phyloP scores from a whole-genome alignment of 1,140 invertebrate species.

The Triops cancriformis region DNA sequence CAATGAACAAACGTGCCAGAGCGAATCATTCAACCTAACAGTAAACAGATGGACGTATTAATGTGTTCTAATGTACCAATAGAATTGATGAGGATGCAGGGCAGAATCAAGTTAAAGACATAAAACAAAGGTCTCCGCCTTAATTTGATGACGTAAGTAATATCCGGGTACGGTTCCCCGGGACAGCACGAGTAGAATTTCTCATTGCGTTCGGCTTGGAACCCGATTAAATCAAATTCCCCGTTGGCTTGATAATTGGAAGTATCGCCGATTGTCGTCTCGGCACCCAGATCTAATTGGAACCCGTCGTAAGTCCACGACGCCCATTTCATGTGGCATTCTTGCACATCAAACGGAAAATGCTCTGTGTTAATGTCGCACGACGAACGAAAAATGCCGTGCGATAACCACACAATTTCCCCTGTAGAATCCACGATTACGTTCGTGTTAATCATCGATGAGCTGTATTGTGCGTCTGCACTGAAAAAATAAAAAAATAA shows the following conservation, averaged over 20 bases:
- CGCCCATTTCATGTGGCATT: slow-evolving; percentile 87
- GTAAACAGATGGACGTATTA: no score
- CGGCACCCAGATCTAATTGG: slow-evolving; percentile 63
- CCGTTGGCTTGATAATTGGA: slow-evolving; percentile 70
- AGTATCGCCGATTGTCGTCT: slow-evolving; percentile 61
- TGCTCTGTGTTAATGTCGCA: slow-evolving; percentile 88
- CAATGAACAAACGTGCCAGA: no score
- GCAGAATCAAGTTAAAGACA: slow-evolving; percentile 82
- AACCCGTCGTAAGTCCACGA: slow-evolving; percentile 95
- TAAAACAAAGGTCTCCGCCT: slow-evolving; percentile 77
- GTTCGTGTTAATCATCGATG: slow-evolving; percentile 71
- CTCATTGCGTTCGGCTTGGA: slow-evolving; percentile 58
- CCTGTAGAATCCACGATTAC: slow-evolving; percentile 64
- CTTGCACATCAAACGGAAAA: slow-evolving; percentile 89
- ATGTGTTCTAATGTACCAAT: slow-evolving; percentile 48
- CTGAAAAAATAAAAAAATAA: slow-evolving; percentile 45
- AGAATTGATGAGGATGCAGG: slow-evolving; percentile 79
- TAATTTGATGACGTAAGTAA: slow-evolving; percentile 52
- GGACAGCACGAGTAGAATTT: slow-evolving; percentile 59
- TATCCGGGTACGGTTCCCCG: slow-evolving; percentile 47
- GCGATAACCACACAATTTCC: slow-evolving; percentile 63
- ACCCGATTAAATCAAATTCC: slow-evolving; percentile 66
- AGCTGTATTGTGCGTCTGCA: slow-evolving; percentile 70
- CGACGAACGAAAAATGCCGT: slow-evolving; percentile 76
- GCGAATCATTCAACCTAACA: no score